Evolutionary conservation across 2,797 vertebrate genomes (phyloP), one percentile per base, ranked within the genome.

Genomic region (Clarias pachynema): DNA sequence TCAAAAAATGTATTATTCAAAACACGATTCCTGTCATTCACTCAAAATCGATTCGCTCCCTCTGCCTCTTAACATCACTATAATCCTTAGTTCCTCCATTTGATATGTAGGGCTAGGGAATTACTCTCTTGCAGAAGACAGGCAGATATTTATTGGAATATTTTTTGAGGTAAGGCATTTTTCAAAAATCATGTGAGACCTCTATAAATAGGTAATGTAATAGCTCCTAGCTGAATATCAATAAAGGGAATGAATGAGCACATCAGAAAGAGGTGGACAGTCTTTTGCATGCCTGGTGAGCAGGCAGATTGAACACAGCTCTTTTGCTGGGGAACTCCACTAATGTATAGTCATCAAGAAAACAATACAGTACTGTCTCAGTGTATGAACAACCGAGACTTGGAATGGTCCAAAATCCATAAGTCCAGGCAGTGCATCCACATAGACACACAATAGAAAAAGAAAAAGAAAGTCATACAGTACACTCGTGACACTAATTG

Each of bases 41-140:
- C 91, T 92, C 87, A 90, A 91, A 93, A 95, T 94, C 92, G 86
- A 95, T 95, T 93, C 31, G 84, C 89, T 90, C 91, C 88, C 84
- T 81, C 88, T 92, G 92, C 92, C 91, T 94, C 92, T 91, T 91
- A 92, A 92, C 91, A 69, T 68, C 86, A 88, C 87, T 84, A 84
- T 94, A 94, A 93, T 94, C 92, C 92, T 72, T 34, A 92, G 85
- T 92, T 93, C 93, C 91, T 85, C 37, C 87, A 90, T 90, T 88
- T 88, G 88, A 87, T 91, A 93, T 92, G 92, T 90, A 86, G 87
- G 79, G 88, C 89, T 87, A 62, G 89, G 86, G 91, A 92, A 92
- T 94, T 89, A 89, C 79, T 65, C 75, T 90, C 75, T 90, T 86
- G 83, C 88, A 60, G 87, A 87, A 94, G 92, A 93, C 85, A 89